These are phyloP conservation scores for Gambusia affinis DNA, from an alignment of 2,113 vertebrate genomes.

Conservation along the genomic window DNA sequence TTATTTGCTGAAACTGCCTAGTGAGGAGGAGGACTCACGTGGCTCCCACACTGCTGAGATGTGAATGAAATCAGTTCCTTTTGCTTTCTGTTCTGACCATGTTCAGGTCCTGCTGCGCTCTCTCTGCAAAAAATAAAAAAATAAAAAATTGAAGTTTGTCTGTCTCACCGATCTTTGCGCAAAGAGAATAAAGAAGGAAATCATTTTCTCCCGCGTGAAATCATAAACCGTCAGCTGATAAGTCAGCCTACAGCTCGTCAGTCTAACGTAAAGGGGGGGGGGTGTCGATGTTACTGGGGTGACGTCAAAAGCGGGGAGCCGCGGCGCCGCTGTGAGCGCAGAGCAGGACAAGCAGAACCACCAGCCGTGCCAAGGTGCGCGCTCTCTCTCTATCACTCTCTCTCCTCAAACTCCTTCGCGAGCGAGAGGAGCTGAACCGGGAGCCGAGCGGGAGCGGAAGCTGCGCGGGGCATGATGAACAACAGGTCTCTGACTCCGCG, in stretches of 20 bases:
- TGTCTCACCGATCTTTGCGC: neutral
- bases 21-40: too few species aligned
- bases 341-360: conserved; percentile 15
- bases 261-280: neutral
- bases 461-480: conserved; percentile 60
- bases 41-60: too few species aligned
- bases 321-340: conserved; percentile 23
- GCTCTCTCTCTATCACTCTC: neutral
- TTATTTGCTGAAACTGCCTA: too few species aligned
- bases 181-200: neutral
- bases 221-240: neutral
- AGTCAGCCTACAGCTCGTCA: neutral
- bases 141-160: conserved; percentile 10
- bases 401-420: conserved; percentile 44
- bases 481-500: conserved; percentile 59
- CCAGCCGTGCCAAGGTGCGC: conserved; percentile 48
- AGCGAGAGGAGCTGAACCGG: neutral
- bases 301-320: conserved; percentile 74
- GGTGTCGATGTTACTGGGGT: conserved; percentile 31
- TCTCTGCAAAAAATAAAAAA: too few species aligned
- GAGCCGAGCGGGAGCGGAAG: neutral
- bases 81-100: neutral
- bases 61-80: neutral
- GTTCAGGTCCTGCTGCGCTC: neutral
- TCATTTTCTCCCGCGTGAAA: too few species aligned